A percentile compares a stretch with the other conserved stretches of the same genome.
phyloP scores from a whole-genome alignment of 2,797 vertebrate genomes.

The Rhabdomys pumilio region DNA sequence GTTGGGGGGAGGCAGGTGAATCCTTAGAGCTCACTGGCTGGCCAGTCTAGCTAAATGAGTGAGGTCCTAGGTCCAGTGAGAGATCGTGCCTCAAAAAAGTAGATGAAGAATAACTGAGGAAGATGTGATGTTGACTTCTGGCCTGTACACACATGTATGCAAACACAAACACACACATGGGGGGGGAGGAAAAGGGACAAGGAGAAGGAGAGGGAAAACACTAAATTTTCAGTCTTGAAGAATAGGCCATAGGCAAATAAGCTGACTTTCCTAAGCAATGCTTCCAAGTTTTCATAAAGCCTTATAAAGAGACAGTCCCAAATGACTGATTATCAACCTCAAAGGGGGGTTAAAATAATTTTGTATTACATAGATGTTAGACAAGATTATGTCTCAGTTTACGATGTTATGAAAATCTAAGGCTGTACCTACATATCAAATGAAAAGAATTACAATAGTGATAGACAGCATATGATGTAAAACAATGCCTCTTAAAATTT shows the following conservation, averaged over 20 bases:
- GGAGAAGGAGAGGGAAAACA: too few relatives aligned
- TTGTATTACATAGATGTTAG: not conserved
- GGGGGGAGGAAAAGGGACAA: too few relatives aligned
- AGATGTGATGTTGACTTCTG: not conserved
- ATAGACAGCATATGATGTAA: not conserved
- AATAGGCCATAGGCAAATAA: not conserved
- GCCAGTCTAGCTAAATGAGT: not conserved
- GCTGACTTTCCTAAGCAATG: not conserved
- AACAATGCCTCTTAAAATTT: slow-evolving; percentile 54
- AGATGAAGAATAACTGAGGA: not conserved
- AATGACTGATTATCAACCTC: slow-evolving; percentile 38
- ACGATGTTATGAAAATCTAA: slow-evolving; percentile 67
- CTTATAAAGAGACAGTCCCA: slow-evolving; percentile 3
- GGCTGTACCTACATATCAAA: slow-evolving; percentile 48
- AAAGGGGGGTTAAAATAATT: slow-evolving; percentile 14
- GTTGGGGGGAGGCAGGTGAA: not conserved
- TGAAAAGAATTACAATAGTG: slow-evolving; percentile 24
- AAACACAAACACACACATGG: not conserved
- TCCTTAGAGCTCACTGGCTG: not conserved
- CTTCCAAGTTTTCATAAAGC: not conserved
- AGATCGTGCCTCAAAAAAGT: not conserved
- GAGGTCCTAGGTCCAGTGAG: not conserved
- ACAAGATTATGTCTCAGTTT: slow-evolving; percentile 10
- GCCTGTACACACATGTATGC: not conserved
- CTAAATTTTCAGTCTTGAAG: not conserved